Conservation (phyloP, 2,113 vertebrate species). For the Trematocara marginatum region DNA sequence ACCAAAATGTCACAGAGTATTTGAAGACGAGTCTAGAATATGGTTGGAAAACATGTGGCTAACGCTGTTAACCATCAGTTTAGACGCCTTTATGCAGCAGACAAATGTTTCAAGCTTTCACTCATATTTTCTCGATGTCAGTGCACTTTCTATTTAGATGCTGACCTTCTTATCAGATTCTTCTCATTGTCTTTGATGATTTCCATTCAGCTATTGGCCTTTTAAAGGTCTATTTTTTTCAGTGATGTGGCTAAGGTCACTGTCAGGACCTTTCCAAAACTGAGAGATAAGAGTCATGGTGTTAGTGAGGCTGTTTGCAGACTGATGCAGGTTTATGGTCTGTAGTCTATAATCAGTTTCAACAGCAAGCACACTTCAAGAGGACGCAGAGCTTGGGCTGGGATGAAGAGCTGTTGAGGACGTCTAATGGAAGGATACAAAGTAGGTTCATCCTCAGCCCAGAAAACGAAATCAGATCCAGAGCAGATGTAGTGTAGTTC, state of each 20-base stretch:
- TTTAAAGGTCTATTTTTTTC: background rate
- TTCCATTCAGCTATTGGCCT: background rate
- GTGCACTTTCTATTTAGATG: background rate
- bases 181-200: background rate
- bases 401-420: background rate
- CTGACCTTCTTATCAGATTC: background rate
- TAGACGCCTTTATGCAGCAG: background rate
- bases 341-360: background rate
- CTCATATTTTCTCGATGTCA: background rate
- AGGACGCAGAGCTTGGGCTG: background rate
- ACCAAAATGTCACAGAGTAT: background rate
- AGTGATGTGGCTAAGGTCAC: conserved; percentile 4
- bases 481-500: background rate
- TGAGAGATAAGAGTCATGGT: conserved; percentile 5
- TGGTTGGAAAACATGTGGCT: background rate
- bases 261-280: background rate
- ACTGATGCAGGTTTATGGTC: background rate
- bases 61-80: background rate
- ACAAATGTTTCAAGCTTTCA: background rate
- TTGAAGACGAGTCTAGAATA: background rate
- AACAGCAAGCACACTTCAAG: background rate
- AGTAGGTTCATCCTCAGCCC: background rate
- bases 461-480: background rate
- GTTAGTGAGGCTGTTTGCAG: conserved; percentile 4
- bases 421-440: background rate